These are phyloP conservation scores for Sebastes itinus DNA, from an alignment of 2,797 vertebrate species.

Conservation along the genomic window DNA sequence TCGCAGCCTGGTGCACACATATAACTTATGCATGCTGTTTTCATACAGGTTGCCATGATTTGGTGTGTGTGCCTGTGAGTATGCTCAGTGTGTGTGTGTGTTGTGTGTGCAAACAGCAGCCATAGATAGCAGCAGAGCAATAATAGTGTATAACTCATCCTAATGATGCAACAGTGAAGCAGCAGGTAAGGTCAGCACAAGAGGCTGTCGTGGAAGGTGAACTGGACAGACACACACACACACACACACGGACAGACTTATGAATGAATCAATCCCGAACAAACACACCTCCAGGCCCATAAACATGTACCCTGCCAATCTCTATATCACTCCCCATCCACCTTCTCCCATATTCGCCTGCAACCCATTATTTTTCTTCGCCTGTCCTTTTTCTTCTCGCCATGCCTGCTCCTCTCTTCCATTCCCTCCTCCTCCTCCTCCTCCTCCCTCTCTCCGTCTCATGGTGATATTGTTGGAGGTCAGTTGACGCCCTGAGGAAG, in stretches of 20 bases:
- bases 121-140: constrained; percentile 56
- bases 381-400: background rate
- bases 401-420: background rate
- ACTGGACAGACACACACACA: constrained; percentile 1
- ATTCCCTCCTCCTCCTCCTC: background rate
- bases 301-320: constrained; percentile 53
- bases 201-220: constrained; percentile 47
- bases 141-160: constrained; percentile 74
- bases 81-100: background rate
- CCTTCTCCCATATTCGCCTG: constrained; percentile 24
- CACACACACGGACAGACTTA: constrained; percentile 6
- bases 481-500: constrained; percentile 68
- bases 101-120: constrained; percentile 20
- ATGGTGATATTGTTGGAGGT: constrained; percentile 69
- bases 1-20: constrained; percentile 37
- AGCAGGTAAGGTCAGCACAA: constrained; percentile 71
- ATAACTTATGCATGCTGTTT: constrained; percentile 63
- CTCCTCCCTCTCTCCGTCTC: background rate
- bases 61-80: background rate
- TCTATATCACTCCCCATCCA: constrained; percentile 37
- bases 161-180: constrained; percentile 75
- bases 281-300: constrained; percentile 33
- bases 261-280: constrained; percentile 36
- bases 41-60: constrained; percentile 42
- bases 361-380: constrained; percentile 31